Evolutionary conservation across 2,888 invertebrate species (phyloP).

Genomic region (Lagria hirta): DNA sequence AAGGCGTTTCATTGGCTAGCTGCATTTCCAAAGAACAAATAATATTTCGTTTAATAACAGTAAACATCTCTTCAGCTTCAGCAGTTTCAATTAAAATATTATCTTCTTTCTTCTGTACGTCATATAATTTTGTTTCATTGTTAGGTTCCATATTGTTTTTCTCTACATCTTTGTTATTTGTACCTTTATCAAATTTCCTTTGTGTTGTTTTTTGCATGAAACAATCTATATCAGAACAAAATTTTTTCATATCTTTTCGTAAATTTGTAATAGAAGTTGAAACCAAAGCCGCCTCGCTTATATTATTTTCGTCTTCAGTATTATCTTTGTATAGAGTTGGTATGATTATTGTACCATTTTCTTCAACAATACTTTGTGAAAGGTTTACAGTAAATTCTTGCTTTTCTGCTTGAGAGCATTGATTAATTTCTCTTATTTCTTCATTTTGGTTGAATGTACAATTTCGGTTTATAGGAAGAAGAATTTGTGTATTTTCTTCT

Average conservation of each 20-base stretch:
- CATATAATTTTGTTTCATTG: slow-evolving; percentile 29
- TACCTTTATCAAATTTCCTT: too few relatives aligned
- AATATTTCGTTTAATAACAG: slow-evolving; percentile 34
- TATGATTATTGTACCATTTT: slow-evolving; percentile 26
- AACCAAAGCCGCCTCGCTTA: slow-evolving; percentile 2
- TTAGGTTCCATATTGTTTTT: slow-evolving; percentile 37
- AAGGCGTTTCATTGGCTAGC: slow-evolving; percentile 39
- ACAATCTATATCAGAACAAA: too few relatives aligned
- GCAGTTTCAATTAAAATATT: slow-evolving; percentile 8
- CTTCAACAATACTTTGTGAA: slow-evolving; percentile 33
- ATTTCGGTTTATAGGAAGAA: slow-evolving; percentile 35
- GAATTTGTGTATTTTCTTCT: slow-evolving; percentile 36
- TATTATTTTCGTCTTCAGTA: slow-evolving; percentile 23
- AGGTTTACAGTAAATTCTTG: slow-evolving; percentile 36
- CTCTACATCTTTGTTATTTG: too few relatives aligned
- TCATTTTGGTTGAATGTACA: slow-evolving; percentile 23
- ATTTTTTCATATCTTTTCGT: slow-evolving; percentile 34
- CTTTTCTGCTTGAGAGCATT: too few relatives aligned
- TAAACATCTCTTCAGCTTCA: slow-evolving; percentile 11
- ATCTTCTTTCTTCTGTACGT: slow-evolving; percentile 6
- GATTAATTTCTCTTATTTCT: slow-evolving; percentile 27
- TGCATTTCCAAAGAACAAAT: slow-evolving; percentile 52
- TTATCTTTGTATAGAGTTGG: slow-evolving; percentile 9
- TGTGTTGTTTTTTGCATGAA: too few relatives aligned
- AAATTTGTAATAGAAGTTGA: slow-evolving; percentile 15